Percentiles rank a stretch among this genome's conserved stretches.
phyloP scores from a whole-genome alignment of 30 jellyfish, hydroid and myxozoan species.

The Calvadosia cruxmelitensis region DNA sequence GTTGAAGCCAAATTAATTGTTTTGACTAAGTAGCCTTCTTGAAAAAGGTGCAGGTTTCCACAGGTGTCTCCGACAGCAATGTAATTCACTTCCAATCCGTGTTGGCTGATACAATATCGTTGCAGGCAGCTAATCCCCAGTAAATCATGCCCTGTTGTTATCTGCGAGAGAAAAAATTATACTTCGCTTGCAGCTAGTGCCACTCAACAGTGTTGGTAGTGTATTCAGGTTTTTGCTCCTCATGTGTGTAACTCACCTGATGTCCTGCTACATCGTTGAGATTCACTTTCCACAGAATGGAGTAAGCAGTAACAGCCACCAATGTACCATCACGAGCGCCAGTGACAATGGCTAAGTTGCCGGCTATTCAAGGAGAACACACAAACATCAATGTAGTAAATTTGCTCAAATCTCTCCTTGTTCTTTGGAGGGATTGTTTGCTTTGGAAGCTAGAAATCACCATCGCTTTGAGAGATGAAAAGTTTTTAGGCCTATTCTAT shows the following conservation, averaged over 20 bases:
- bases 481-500: too few relatives aligned
- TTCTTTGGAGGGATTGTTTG: too few relatives aligned
- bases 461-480: too few relatives aligned
- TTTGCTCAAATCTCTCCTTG: too few relatives aligned
- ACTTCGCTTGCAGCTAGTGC: too few relatives aligned
- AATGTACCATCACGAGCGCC: slow-evolving; percentile 66
- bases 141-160: neutral
- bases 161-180: too few relatives aligned
- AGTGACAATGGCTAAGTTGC: slow-evolving; percentile 37
- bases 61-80: slow-evolving; percentile 55
- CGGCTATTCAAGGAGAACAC: slow-evolving; percentile 33
- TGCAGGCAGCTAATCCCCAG: slow-evolving; percentile 30
- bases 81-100: slow-evolving; percentile 29
- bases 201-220: too few relatives aligned
- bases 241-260: too few relatives aligned
- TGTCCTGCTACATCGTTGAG: too few relatives aligned
- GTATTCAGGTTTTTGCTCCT: too few relatives aligned
- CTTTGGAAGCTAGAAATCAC: too few relatives aligned
- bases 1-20: slow-evolving; percentile 46
- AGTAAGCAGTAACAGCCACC: slow-evolving; percentile 64
- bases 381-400: neutral
- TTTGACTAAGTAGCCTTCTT: slow-evolving; percentile 34
- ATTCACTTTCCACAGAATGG: slow-evolving; percentile 57
- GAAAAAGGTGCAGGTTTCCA: slow-evolving; percentile 52
- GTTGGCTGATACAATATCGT: slow-evolving; percentile 22